A percentile compares a stretch with the other conserved stretches of the same genome.
These are phyloP conservation scores for Phymorhynchus buccinoides DNA, from an alignment of 1,140 invertebrate genomes.

Conservation along the genomic window DNA sequence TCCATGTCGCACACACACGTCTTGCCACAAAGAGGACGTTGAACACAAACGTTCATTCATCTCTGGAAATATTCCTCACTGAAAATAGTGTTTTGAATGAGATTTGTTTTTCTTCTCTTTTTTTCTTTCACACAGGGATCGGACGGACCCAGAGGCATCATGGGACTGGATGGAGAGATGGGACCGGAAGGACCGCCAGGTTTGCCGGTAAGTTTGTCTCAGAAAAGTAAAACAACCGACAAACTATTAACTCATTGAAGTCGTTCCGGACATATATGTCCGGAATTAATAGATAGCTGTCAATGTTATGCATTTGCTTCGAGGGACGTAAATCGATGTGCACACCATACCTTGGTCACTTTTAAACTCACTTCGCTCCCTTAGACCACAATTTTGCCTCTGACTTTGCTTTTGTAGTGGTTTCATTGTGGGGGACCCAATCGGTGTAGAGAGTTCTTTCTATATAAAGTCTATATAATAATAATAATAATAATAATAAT, in stretches of 20 bases:
- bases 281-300: too few relatives aligned
- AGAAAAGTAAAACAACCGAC: not conserved
- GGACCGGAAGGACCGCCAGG: slow-evolving; percentile 75
- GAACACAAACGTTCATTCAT: too few relatives aligned
- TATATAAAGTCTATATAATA: too few relatives aligned
- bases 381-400: not conserved
- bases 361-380: too few relatives aligned
- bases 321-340: not conserved
- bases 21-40: not conserved
- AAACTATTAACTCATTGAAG: too few relatives aligned
- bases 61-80: too few relatives aligned
- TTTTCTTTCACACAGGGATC: slow-evolving; percentile 50
- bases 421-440: too few relatives aligned
- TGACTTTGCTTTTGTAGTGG: too few relatives aligned
- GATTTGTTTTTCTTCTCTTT: not conserved
- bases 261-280: too few relatives aligned
- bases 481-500: too few relatives aligned
- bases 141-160: slow-evolving; percentile 69
- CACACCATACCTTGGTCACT: not conserved
- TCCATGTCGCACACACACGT: not conserved
- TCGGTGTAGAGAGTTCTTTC: too few relatives aligned
- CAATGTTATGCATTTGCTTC: too few relatives aligned
- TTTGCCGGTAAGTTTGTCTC: slow-evolving; percentile 62
- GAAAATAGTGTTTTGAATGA: not conserved
- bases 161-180: slow-evolving; percentile 79